Evolutionary conservation across 1,140 invertebrate genomes (phyloP), one percentile per base, ranked within the genome.

Genomic region (Drosophila pandora): DNA sequence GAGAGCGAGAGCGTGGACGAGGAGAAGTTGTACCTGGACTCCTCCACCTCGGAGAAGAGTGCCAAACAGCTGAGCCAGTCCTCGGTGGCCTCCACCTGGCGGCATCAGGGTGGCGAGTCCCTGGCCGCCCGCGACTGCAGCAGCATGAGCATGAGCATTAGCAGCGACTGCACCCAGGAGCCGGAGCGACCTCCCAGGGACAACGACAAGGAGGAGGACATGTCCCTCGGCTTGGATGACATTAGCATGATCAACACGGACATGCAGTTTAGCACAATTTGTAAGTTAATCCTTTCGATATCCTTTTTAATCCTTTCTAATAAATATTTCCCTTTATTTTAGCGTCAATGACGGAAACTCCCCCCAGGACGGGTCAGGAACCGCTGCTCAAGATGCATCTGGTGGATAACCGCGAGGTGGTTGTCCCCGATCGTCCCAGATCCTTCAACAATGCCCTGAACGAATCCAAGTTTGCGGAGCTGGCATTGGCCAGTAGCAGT

Each of bases 401-500:
- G 59, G 91, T 79, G 78, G 73, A 67, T 63, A 85, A 75, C 72
- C 81, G 55, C 2, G 85, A 71, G 65, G 76, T 55, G 52, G 23
- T 70, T 2, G 43, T 47, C 49, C 22, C 21, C 56, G 76, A 90
- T 73, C 65, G 91, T 73, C 85, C 92, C 25, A 58, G 93, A 93
- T 12, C 87, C 93, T 47, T 92, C 4, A 94, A 96, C 43, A 96
- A 96, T 71, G 83, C 82, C 56, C 78, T 85, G 9, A 85, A 85
- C 12, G 95, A 96, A 79, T 94, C 95, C 2, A 95, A 95, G 54
- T 96, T 96, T 47, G 95, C 95, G 0, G 94, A 95, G 13, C 94
- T 95, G 8, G 95, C 95, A 0, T 94, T 95, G 10, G 95, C 95
- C 43, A 94, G 94, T 1, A 95, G 94, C 3, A 94, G 94, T 0